Percentiles rank a stretch among this genome's conserved stretches.
Evolutionary conservation across 2,113 vertebrate genomes (phyloP).

Genomic region (Tilapia sparmanii): DNA sequence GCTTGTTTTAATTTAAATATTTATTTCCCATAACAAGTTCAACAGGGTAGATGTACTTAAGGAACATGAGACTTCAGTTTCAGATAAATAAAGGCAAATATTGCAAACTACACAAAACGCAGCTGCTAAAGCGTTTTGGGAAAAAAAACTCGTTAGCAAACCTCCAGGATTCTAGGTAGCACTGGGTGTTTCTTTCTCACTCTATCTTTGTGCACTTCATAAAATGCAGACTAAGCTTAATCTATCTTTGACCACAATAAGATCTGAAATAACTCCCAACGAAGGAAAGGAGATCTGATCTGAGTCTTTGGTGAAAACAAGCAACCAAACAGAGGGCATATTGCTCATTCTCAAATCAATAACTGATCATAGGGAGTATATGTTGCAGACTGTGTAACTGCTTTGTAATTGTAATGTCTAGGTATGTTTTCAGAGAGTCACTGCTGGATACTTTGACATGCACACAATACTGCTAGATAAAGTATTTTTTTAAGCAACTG

Average conservation of each 20-base stretch:
- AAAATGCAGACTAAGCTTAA: background rate
- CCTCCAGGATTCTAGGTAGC: background rate
- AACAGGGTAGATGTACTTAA: no score
- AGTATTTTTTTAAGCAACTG: background rate
- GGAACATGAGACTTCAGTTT: no score
- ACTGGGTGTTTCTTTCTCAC: background rate
- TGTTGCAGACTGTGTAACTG: background rate
- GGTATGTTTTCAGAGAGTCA: background rate
- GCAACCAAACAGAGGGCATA: background rate
- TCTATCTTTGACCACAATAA: background rate
- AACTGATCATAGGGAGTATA: background rate
- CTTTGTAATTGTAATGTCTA: background rate
- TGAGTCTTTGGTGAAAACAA: background rate
- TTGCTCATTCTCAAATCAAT: background rate
- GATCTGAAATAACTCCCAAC: background rate
- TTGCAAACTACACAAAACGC: no score
- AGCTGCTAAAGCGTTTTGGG: no score
- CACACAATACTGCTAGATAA: background rate
- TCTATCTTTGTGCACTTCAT: background rate
- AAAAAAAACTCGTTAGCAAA: background rate
- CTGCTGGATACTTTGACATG: background rate
- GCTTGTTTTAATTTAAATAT: no score
- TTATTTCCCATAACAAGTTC: no score
- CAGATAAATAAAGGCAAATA: no score
- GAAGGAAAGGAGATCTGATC: background rate